Conservation (phyloP, 2,797 vertebrate species). For the Chaunax sp. region DNA sequence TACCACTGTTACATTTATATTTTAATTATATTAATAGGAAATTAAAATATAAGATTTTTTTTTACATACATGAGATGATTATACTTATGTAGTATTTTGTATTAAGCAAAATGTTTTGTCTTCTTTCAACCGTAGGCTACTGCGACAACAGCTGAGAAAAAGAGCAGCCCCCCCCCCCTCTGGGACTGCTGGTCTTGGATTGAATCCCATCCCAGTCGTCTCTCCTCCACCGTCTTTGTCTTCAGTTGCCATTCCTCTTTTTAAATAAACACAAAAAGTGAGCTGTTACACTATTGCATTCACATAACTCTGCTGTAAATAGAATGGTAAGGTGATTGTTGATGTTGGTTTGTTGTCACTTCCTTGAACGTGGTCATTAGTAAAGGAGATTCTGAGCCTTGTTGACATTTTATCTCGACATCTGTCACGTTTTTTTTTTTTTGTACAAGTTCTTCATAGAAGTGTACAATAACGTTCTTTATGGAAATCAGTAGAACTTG, state of each 20-base stretch:
- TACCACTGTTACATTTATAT: not conserved
- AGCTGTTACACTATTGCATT: slow-evolving; percentile 2
- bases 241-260: slow-evolving; percentile 5
- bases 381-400: not conserved
- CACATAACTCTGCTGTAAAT: slow-evolving; percentile 10
- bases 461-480: not conserved
- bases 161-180: slow-evolving; percentile 13
- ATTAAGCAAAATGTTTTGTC: slow-evolving; percentile 4
- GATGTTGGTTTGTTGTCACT: not conserved
- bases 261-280: not conserved
- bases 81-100: not conserved
- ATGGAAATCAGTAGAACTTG: not conserved
- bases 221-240: slow-evolving; percentile 6
- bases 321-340: slow-evolving; percentile 17
- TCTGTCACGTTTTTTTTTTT: not conserved
- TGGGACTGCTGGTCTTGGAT: slow-evolving; percentile 28
- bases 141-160: slow-evolving; percentile 56
- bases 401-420: not conserved
- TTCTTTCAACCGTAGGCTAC: slow-evolving; percentile 70
- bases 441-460: not conserved
- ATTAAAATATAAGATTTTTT: too few species aligned
- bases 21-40: too few species aligned
- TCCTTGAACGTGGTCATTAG: not conserved
- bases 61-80: too few species aligned
- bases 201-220: slow-evolving; percentile 18